Percentiles rank a stretch among this genome's conserved stretches.
phyloP scores from a whole-genome alignment of 2,113 vertebrate genomes.

The Spilogale gracilis region DNA sequence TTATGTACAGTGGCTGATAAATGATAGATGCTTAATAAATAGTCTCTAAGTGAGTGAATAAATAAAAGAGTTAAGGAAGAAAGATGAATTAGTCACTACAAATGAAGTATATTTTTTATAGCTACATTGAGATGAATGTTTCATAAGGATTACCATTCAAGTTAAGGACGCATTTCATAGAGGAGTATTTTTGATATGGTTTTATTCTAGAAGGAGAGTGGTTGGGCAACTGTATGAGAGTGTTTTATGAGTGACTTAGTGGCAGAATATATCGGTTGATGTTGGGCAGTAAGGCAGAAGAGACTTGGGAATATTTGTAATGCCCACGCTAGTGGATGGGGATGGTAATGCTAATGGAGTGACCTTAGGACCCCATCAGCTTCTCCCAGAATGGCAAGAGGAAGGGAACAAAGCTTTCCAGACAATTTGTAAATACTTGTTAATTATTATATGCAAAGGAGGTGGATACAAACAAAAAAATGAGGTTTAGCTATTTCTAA shows the following conservation, averaged over 20 bases:
- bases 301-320: not conserved
- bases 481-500: not conserved
- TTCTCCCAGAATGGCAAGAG: not conserved
- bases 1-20: not conserved
- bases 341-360: not conserved
- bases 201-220: conserved; percentile 17
- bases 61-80: not conserved
- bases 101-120: conserved; percentile 17
- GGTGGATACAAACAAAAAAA: not conserved
- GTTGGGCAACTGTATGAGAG: not conserved
- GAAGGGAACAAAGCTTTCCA: not conserved
- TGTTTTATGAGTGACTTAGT: conserved; percentile 5
- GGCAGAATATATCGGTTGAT: not conserved
- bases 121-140: not conserved
- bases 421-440: not conserved
- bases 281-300: not conserved
- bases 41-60: not conserved
- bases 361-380: not conserved
- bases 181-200: not conserved
- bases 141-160: not conserved
- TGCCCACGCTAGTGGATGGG: not conserved
- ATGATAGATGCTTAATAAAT: not conserved
- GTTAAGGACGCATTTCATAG: not conserved
- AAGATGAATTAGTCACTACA: not conserved
- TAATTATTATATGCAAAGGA: not conserved